phyloP scores from a whole-genome alignment of 2,113 vertebrate species.

The Xenus cinereus region DNA sequence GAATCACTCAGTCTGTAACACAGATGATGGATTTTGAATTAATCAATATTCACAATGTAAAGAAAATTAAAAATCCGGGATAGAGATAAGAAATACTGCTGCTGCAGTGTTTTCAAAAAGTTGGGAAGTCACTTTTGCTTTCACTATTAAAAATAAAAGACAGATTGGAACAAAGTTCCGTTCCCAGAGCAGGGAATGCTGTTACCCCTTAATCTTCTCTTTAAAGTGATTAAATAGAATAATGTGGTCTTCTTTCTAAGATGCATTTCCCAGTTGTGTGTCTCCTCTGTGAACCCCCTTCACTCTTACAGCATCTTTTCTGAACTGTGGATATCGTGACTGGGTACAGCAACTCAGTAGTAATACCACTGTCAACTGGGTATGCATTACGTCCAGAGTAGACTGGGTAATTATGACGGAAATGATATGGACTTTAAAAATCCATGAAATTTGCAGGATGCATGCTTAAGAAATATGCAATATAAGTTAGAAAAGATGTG shows the following conservation, averaged over 20 bases:
- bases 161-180: not conserved
- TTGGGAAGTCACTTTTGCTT: not conserved
- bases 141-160: not conserved
- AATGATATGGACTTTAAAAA: not conserved
- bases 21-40: not conserved
- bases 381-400: rapidly evolving
- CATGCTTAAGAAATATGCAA: not conserved
- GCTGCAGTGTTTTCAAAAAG: not conserved
- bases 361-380: not conserved
- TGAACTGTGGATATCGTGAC: not conserved
- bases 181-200: not conserved
- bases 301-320: not conserved
- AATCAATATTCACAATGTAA: not conserved
- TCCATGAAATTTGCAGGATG: not conserved
- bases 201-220: not conserved
- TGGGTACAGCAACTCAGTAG: not conserved
- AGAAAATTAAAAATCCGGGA: not conserved
- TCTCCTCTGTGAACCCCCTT: not conserved
- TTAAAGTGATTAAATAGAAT: not conserved
- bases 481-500: not conserved
- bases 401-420: not conserved
- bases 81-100: not conserved
- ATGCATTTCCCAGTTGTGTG: not conserved
- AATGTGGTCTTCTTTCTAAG: not conserved
- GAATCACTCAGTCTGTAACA: not conserved